Percentiles rank a stretch among this genome's conserved stretches.
Evolutionary conservation across 1,140 invertebrate species (phyloP).

Genomic region (Eufriesea mexicana): DNA sequence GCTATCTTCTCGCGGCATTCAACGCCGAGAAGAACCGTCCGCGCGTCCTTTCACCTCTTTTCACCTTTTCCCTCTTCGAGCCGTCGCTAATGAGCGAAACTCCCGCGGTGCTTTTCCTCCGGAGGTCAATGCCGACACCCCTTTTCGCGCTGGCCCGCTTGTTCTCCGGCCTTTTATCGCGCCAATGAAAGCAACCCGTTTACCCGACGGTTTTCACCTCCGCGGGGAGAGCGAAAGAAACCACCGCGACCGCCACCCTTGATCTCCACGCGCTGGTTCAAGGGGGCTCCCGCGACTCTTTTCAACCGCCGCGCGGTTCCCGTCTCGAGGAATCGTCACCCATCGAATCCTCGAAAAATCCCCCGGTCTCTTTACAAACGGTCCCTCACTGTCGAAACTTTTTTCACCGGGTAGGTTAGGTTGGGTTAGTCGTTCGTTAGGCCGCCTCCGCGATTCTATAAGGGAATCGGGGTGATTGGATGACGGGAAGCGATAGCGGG

Average conservation of each 20-base stretch:
- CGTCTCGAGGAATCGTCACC: background rate
- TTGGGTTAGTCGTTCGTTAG: conserved; percentile 46
- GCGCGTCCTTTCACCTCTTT: conserved; percentile 14
- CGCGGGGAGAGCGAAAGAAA: conserved; percentile 3
- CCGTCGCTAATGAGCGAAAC: conserved; percentile 49
- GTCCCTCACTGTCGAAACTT: background rate
- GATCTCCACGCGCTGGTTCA: background rate
- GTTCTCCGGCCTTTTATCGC: conserved; percentile 53
- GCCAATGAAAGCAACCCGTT: conserved; percentile 41
- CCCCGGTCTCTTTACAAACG: too few species aligned
- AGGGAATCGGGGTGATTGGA: background rate
- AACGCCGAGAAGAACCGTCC: conserved; percentile 11
- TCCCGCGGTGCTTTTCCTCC: conserved; percentile 31
- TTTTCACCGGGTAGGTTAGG: background rate
- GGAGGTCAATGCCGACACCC: conserved; percentile 15
- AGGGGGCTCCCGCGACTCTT: conserved; percentile 1
- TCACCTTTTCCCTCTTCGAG: background rate
- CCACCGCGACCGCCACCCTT: background rate
- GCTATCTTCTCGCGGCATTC: background rate
- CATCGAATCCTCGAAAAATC: background rate
- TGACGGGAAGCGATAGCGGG: conserved; percentile 18
- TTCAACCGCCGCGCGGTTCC: background rate
- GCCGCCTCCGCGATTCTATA: background rate
- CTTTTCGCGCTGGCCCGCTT: background rate
- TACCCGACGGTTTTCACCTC: conserved; percentile 1